Base-by-base conservation (phyloP, 1,140 invertebrate genomes). In the Meloidogyne exigua region DNA sequence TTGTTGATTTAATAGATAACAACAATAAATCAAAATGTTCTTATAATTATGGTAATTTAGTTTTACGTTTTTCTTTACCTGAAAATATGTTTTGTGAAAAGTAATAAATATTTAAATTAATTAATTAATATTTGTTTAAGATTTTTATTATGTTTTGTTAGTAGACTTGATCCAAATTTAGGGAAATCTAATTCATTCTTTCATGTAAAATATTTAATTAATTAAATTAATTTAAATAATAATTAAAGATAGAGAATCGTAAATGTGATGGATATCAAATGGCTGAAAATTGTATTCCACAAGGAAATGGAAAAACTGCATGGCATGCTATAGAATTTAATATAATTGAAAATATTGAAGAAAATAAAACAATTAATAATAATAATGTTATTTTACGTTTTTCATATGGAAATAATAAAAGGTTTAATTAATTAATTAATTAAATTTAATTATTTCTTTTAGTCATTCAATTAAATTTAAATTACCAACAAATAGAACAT, bases 401-500 rank as follows among this genome's bases (percentile, higher is more conserved):
- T 57, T 57, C 49, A n/a, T 57, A 57, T 57, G 49, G 49, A 57
- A 57, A 21, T 49, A 49, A 49, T 18, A 21, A n/a, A 57, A 21
- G 9, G n/a, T 32, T 32, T 57, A 57, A 57, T 7, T 57, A 15
- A 3, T n/a, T n/a, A 57, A n/a, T 7, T n/a, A 57, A 57, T n/a
- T 57, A n/a, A 57, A n/a, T 9, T 57, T n/a, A 57, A n/a, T n/a
- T 44, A 39, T n/a, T 57, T n/a, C 5, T 57, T 57, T 57, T 7
- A 57, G 49, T 57, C 0, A 57, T n/a, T n/a, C 49, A n/a, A n/a
- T n/a, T 57, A 57, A 57, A n/a, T 57, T 57, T 57, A n/a, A 57
- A 57, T 57, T 57, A 57, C 49, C 49, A 57, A n/a, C 49, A 57
- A 57, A 57, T n/a, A 57, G 49, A 57, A 57, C 49, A 57, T 57